Evolutionary conservation across 23 tunicate genomes (phyloP).

Genomic region (Diplosoma virens): DNA sequence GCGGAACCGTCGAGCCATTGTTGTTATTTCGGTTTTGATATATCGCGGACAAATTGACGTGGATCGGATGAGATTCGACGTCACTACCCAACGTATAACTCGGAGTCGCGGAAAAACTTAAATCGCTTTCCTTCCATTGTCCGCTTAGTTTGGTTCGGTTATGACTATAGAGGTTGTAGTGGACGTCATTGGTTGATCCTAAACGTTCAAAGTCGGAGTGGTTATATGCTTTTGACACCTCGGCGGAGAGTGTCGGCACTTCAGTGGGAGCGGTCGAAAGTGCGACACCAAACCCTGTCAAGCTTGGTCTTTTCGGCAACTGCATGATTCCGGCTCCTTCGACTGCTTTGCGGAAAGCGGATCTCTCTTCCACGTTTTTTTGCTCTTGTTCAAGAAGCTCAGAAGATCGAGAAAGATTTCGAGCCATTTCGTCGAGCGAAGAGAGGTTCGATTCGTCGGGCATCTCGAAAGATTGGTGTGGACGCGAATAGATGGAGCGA

Average conservation of each 20-base stretch:
- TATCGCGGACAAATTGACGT: background rate
- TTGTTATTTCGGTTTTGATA: constrained; percentile 12
- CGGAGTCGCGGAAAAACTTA: too few relatives aligned
- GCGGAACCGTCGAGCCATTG: background rate
- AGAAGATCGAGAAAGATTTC: constrained; percentile 7
- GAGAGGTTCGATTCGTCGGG: background rate
- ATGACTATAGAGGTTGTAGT: too few relatives aligned
- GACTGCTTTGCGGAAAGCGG: constrained; percentile 44
- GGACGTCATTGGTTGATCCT: too few relatives aligned
- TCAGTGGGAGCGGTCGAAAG: too few relatives aligned
- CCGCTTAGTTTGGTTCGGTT: too few relatives aligned
- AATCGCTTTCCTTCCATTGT: too few relatives aligned
- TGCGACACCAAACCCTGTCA: constrained; percentile 15
- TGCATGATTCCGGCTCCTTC: constrained; percentile 52
- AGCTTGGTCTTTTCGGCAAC: constrained; percentile 47
- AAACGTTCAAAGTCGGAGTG: too few relatives aligned
- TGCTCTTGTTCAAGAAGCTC: constrained; percentile 4
- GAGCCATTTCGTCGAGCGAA: constrained; percentile 21
- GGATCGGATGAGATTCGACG: constrained; percentile 12
- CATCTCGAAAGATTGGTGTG: constrained; percentile 4
- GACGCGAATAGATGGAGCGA: background rate
- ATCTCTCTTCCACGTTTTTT: background rate
- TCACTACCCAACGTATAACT: too few relatives aligned
- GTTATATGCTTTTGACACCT: too few relatives aligned
- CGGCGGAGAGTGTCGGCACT: too few relatives aligned